Base-by-base conservation (phyloP, 2,113 vertebrate species). In the Daboia siamensis region DNA sequence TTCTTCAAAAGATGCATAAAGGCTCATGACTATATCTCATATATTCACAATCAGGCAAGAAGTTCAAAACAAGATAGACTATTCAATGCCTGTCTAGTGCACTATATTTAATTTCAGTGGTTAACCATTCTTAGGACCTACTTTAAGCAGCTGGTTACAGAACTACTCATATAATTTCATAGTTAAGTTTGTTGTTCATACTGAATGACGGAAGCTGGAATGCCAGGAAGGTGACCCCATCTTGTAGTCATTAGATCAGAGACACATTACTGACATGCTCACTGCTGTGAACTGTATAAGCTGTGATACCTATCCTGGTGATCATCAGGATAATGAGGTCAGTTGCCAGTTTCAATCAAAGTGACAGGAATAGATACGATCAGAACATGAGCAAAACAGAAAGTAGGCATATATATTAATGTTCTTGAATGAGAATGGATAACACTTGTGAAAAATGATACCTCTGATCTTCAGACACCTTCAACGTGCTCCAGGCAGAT, bases 311-410 rank as follows among this genome's bases (percentile, higher is more conserved):
- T 0, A 9, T 6, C 5, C 57, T 89, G 89, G 90, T 0, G 0
- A 86, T 94, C 92, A 69, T 56, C 91, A 92, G 89, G 90, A 86
- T 94, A 92, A 90, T 64, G 87, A 95, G 11, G 29, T 94, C 90
- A 64, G 90, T 90, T 93, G 87, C 54, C 93, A 24, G 48, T 91
- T 95, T 96, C 92, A 93, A 93, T 90, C 90, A 93, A 96, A 95
- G 80, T 59, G 54, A 64, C 26, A 93, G 87, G 89, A 96, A 61
- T 2, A 93, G 85, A 51, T 54, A 51, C 46, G 13, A 93, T 93
- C 24, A 5, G 92, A 94, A 93, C 87, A 46, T 94, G 94, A 46
- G 92, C 56, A 86, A 90, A 93, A 94, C 51, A 69, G 56, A 55
- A 57, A 44, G 44, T 17, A 91, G 39, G 87, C 92, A 91, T 11